A percentile compares a stretch with the other conserved stretches of the same genome.
Conservation (phyloP, 2,888 invertebrate species). For the Scaptomyza reducta region DNA sequence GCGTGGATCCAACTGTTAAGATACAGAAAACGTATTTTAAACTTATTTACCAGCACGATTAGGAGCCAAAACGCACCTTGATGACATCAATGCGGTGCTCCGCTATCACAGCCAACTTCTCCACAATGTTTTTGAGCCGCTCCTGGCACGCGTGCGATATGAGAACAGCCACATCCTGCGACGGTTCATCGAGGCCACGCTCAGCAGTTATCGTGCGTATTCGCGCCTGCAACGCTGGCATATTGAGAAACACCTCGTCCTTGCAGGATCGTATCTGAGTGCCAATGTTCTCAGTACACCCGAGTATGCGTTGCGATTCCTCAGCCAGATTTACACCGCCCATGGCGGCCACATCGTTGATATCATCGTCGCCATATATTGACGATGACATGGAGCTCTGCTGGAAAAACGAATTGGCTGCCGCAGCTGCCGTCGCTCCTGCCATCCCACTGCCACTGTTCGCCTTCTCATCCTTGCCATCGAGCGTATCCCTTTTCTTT, state of each 20-base stretch:
- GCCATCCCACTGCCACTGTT: conserved; percentile 52
- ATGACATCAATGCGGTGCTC: conserved; percentile 97
- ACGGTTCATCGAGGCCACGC: conserved; percentile 93
- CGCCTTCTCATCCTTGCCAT: conserved; percentile 78
- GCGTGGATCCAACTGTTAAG: conserved; percentile 89
- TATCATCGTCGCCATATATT: conserved; percentile 94
- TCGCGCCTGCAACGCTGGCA: conserved; percentile 90
- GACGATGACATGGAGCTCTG: conserved; percentile 85
- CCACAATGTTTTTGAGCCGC: conserved; percentile 94
- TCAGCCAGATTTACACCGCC: conserved; percentile 98
- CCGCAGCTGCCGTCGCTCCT: conserved; percentile 35
- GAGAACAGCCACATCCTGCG: conserved; percentile 93
- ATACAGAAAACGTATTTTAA: conserved; percentile 18
- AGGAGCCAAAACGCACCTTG: conserved; percentile 86
- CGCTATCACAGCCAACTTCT: conserved; percentile 95
- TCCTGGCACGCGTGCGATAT: conserved; percentile 98
- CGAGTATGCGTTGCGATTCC: conserved; percentile 96
- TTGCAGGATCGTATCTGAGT: conserved; percentile 95
- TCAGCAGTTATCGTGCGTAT: conserved; percentile 90
- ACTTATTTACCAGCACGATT: neutral
- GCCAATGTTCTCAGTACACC: conserved; percentile 94
- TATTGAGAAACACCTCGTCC: conserved; percentile 94
- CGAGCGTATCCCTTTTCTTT: conserved; percentile 91
- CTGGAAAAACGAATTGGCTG: conserved; percentile 85
- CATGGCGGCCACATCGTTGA: conserved; percentile 99